Evolutionary conservation across 2,888 invertebrate genomes (phyloP).

Genomic region (Noctua comes): DNA sequence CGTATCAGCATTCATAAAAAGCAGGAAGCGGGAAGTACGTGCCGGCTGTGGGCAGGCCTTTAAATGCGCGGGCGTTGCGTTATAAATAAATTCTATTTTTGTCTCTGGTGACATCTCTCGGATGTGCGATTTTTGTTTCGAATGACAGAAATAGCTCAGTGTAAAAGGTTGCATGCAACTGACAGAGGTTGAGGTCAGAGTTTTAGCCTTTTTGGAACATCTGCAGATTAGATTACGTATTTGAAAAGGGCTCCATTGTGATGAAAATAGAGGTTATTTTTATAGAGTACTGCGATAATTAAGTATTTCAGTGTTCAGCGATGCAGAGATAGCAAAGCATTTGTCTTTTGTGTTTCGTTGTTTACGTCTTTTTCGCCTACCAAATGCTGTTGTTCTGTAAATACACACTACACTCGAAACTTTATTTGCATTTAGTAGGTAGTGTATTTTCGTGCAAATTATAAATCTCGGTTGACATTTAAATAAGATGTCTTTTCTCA

Average conservation of each 20-base stretch:
- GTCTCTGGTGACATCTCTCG: conserved; percentile 53
- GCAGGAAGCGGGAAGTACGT: conserved; percentile 87
- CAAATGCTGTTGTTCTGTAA: conserved; percentile 9
- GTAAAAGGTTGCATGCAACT: conserved; percentile 37
- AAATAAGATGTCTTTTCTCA: conserved; percentile 23
- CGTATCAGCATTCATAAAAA: conserved; percentile 77
- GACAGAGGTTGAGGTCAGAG: conserved; percentile 35
- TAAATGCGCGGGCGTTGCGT: conserved; percentile 69
- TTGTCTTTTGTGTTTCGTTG: conserved; percentile 30
- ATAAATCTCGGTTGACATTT: conserved; percentile 21
- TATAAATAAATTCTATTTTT: conserved; percentile 67
- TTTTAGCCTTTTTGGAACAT: conserved; percentile 39
- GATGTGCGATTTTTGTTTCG: conserved; percentile 46
- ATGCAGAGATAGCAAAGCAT: conserved; percentile 17
- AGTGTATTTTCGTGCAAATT: conserved; percentile 22
- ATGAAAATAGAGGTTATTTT: conserved; percentile 25
- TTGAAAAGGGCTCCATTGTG: conserved; percentile 24
- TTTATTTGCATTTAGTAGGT: conserved; percentile 6
- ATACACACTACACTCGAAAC: background rate
- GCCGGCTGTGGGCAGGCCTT: conserved; percentile 78
- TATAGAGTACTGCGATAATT: conserved; percentile 24
- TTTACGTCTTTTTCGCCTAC: background rate
- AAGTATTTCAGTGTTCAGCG: conserved; percentile 27
- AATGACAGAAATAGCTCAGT: conserved; percentile 34
- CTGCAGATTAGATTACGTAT: conserved; percentile 43